A percentile compares a stretch with the other conserved stretches of the same genome.
Evolutionary conservation across 2,797 vertebrate species (phyloP).

Genomic region (Ctenochaetus hawaiiensis): DNA sequence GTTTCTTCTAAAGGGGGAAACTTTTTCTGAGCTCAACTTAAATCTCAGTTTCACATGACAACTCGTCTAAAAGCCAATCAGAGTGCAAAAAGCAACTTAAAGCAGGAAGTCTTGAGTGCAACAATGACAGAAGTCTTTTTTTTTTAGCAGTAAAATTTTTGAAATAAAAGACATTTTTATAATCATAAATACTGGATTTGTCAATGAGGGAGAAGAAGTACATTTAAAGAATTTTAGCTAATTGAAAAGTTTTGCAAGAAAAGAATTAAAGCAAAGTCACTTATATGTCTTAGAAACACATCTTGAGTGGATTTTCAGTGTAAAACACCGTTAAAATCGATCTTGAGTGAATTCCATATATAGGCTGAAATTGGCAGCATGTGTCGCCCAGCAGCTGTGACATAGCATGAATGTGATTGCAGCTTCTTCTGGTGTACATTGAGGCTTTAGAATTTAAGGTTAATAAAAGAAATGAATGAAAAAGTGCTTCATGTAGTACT

Average conservation of each 20-base stretch:
- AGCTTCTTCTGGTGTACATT: neutral
- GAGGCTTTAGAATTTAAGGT: neutral
- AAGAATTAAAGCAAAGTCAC: too few relatives aligned
- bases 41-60: neutral
- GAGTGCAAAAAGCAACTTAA: too few relatives aligned
- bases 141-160: constrained; percentile 8
- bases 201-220: neutral
- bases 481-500: neutral
- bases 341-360: neutral
- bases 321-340: neutral
- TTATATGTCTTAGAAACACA: too few relatives aligned
- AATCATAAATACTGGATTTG: neutral
- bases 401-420: neutral
- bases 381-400: neutral
- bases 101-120: neutral
- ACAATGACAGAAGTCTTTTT: neutral
- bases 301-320: neutral
- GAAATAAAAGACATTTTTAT: neutral
- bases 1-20: neutral
- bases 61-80: neutral
- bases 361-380: neutral
- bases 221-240: neutral
- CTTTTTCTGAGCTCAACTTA: neutral
- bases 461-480: constrained; percentile 21
- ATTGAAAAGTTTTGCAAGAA: neutral